Base-by-base conservation (phyloP, 2,888 invertebrate species). In the Eupeodes latifasciatus region DNA sequence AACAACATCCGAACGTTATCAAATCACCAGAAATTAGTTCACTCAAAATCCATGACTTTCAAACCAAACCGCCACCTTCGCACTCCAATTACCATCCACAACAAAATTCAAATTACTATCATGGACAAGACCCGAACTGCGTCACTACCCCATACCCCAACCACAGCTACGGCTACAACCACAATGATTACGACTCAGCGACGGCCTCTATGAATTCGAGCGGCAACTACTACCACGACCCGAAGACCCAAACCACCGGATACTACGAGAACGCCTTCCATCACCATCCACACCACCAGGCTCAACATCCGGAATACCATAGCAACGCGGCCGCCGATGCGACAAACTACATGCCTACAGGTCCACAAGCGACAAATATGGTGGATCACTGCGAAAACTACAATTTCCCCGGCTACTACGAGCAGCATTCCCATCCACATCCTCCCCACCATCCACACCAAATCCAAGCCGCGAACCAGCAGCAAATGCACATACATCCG, bases 391-490 rank as follows among this genome's bases (percentile, higher is more conserved):
- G 93, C 81, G 92, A 92, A 57, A 91, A 90, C 51, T 92, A 93
- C 89, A 92, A 90, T 49, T 92, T 92, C 57, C 91, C 91, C 78
- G 90, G 90, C 11, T 90, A 90, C 67, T 92, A 92, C 53, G 92
- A 92, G 53, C 87, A 91, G n/a, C 88, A 86, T 72, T 64, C 86
- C 64, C 85, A 86, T 34, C 69, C 88, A 75, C 86, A 86, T n/a
- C 81, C 90, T 44, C 94, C 82, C 93, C 94, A 92, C 92, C 94
- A 92, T 89, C 91, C 90, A 92, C 92, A 90, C 90, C 86, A 83
- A 27, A 76, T 88, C 94, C 94, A 67, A 94, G 94, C 1, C 94
- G 95, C 85, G 61, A 84, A 79, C 72, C 85, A 75, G 12, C 85
- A 85, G 34, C 89, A 89, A 44, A 94, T 94, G 90, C 92, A 94